Percentiles rank a stretch among this genome's conserved stretches.
phyloP scores from a whole-genome alignment of 2,113 vertebrate species.

The Urocitellus parryii region DNA sequence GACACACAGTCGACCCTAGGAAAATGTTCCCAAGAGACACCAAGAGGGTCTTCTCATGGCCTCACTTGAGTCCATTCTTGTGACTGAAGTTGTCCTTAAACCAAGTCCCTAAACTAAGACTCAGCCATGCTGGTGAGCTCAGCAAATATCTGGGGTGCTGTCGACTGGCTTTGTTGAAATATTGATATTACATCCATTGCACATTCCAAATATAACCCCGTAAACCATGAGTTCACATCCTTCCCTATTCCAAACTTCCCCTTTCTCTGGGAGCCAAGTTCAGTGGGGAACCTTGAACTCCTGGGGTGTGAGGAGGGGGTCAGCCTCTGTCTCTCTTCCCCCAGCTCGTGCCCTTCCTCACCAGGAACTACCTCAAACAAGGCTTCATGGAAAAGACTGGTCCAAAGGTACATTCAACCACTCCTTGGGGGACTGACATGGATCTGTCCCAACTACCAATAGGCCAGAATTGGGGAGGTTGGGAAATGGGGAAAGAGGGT shows the following conservation, averaged over 20 bases:
- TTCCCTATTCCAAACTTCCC: constrained; percentile 69
- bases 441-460: not conserved
- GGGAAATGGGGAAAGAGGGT: not conserved
- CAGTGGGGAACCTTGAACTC: not conserved
- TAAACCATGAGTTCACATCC: constrained; percentile 6
- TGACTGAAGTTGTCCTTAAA: not conserved
- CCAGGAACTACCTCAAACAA: constrained; percentile 91
- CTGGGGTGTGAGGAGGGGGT: not conserved
- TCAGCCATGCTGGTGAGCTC: not conserved
- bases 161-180: constrained; percentile 35
- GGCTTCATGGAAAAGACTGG: constrained; percentile 99
- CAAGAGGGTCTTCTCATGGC: not conserved
- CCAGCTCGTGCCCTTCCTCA: constrained; percentile 93
- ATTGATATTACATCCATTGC: not conserved
- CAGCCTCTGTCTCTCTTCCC: constrained; percentile 67
- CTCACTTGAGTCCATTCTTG: not conserved
- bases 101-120: not conserved
- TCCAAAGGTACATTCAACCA: constrained; percentile 90
- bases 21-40: not conserved
- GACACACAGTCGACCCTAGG: not conserved
- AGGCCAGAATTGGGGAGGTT: not conserved
- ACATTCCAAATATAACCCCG: constrained; percentile 58
- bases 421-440: not conserved
- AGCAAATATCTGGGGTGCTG: not conserved
- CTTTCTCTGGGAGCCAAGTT: not conserved